Percentiles rank a stretch among this genome's conserved stretches.
These are phyloP conservation scores for Ceriagrion tenellum DNA, from an alignment of 2,888 invertebrate species.

Conservation along the genomic window DNA sequence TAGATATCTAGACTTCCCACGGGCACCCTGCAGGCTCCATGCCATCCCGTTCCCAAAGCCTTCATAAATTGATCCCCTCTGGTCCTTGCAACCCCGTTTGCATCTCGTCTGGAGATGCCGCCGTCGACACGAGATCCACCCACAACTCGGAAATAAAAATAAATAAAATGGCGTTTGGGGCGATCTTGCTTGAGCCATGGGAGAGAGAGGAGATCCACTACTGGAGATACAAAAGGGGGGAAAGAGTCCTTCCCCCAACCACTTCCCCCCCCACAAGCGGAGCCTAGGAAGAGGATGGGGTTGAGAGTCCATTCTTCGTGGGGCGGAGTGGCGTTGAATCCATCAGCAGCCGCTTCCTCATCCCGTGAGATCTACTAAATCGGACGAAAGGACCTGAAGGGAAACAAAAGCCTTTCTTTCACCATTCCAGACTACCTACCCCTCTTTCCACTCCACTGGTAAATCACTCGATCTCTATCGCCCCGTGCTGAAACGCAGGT, in stretches of 20 bases:
- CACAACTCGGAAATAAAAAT: background rate
- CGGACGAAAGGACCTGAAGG: background rate
- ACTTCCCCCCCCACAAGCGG: no score
- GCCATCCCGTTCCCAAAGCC: background rate
- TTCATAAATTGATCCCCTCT: conserved; percentile 25
- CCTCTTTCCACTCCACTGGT: background rate
- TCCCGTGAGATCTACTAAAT: background rate
- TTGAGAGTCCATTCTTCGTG: background rate
- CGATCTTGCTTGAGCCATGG: background rate
- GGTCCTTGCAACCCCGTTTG: background rate
- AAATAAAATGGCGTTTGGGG: background rate
- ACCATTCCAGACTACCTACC: background rate
- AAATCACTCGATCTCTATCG: background rate
- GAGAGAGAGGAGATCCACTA: background rate
- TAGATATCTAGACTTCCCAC: background rate
- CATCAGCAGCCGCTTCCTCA: background rate
- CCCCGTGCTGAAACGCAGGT: no score
- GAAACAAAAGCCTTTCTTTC: background rate
- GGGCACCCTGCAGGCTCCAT: background rate
- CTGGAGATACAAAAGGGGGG: background rate
- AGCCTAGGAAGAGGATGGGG: background rate
- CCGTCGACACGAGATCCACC: background rate
- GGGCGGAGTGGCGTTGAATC: background rate
- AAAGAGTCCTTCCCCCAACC: background rate
- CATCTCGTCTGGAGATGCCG: conserved; percentile 19